A percentile compares a stretch with the other conserved stretches of the same genome.
These are phyloP conservation scores for Philypnodon macrostomus DNA, from an alignment of 2,797 vertebrate species.

Conservation along the genomic window DNA sequence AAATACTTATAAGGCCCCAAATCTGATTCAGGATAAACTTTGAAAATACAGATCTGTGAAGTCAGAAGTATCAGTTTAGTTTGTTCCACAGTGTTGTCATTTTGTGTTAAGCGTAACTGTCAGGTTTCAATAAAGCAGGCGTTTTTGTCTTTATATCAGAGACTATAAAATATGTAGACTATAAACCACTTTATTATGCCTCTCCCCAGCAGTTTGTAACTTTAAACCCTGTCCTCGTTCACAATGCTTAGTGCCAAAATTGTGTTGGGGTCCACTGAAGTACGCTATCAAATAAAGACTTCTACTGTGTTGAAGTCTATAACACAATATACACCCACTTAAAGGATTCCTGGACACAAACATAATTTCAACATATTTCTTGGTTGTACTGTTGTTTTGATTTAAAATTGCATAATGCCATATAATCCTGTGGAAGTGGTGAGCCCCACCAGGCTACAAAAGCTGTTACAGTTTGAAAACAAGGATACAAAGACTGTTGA, in stretches of 20 bases:
- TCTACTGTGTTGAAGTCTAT: slow-evolving; percentile 25
- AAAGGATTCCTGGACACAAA: not conserved
- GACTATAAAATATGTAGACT: slow-evolving; percentile 10
- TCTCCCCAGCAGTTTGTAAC: slow-evolving; percentile 26
- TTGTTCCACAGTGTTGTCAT: too few species aligned
- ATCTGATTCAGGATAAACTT: too few species aligned
- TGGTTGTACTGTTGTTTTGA: not conserved
- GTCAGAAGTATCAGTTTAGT: too few species aligned
- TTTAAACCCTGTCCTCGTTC: slow-evolving; percentile 34
- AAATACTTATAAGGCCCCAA: too few species aligned
- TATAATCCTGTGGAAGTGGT: too few species aligned
- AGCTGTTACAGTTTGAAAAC: too few species aligned
- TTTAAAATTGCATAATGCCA: not conserved
- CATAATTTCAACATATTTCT: not conserved
- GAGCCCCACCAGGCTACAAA: too few species aligned
- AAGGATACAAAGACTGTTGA: too few species aligned
- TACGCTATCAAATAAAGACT: slow-evolving; percentile 41
- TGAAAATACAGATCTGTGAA: too few species aligned
- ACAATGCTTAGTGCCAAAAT: slow-evolving; percentile 43
- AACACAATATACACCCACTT: not conserved
- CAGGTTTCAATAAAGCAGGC: slow-evolving; percentile 18
- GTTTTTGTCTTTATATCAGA: slow-evolving; percentile 15
- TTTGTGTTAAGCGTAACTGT: not conserved
- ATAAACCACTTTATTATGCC: slow-evolving; percentile 33
- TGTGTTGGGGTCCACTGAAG: slow-evolving; percentile 38